Base-by-base conservation (phyloP, 2,888 invertebrate species). In the Lysandra coridon region DNA sequence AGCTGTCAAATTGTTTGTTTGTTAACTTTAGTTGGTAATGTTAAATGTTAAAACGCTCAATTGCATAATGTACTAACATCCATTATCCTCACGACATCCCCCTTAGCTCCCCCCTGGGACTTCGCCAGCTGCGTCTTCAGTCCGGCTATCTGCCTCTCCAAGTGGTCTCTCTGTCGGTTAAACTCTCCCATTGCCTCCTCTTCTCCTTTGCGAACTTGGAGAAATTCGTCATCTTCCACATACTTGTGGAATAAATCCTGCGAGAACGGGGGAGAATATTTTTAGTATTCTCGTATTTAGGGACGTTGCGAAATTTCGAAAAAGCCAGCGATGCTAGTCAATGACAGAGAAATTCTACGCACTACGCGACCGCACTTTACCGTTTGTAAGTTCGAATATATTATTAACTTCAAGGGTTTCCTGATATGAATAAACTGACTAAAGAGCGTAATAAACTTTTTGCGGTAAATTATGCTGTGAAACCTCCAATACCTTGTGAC, bases 161-260 rank as follows among this genome's bases (percentile, higher is more conserved):
- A 95, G 87, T 98, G 97, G 82, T 97, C 97, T 62, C 98, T 95
- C 87, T 98, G 98, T 0, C 98, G 95, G 83, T 97, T 95, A 85
- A 98, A 97, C 89, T 97, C 97, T 37, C 96, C 95, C 37, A 96
- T 96, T 0, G 96, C 96, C 83, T 97, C 96, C n/a, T 96, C 95
- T 81, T 97, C 97, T 5, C 96, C 96, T 10, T 95, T 93, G 40
- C 96, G 96, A 78, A 95, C 95, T 2, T 96, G 95, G 78, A 96
- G 95, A 80, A 97, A 96, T 84, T 96, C 96, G 78, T 96, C 95
- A 83, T 96, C 96, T 78, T 96, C 96, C 79, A 96, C 96, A 86
- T 97, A 97, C 84, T 96, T 96, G 84, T 96, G 96, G 85, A 96
- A 96, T 84, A 97, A 90, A 23, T 95, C 93, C 96, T 96, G 83